These are phyloP conservation scores for Dyspetes luteomarginatus DNA, from an alignment of 2,888 invertebrate species.

Conservation along the genomic window DNA sequence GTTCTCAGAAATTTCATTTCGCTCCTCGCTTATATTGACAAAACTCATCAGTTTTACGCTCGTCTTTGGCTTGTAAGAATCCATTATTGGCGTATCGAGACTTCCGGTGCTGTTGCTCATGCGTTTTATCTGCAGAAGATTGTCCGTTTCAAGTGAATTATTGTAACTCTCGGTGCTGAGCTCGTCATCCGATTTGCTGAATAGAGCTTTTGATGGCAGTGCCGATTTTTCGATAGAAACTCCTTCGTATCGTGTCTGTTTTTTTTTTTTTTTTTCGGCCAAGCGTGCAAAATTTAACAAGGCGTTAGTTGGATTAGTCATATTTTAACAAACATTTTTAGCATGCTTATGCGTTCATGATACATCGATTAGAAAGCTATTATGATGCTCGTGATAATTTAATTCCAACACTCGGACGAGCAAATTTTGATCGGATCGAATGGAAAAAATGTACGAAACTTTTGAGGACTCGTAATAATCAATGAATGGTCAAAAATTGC, in stretches of 20 bases:
- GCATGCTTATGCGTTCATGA: conserved; percentile 46
- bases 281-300: conserved; percentile 62
- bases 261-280: too few species aligned
- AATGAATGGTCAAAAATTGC: too few species aligned
- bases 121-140: conserved; percentile 77
- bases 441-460: too few species aligned
- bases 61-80: conserved; percentile 69
- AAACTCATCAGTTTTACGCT: conserved; percentile 72
- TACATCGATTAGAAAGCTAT: neutral
- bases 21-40: conserved; percentile 70
- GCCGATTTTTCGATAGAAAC: conserved; percentile 70
- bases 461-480: neutral
- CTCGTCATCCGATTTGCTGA: conserved; percentile 82
- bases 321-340: conserved; percentile 19
- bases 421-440: neutral
- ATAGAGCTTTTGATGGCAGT: conserved; percentile 73
- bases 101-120: conserved; percentile 81
- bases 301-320: conserved; percentile 52
- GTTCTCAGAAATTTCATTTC: conserved; percentile 36
- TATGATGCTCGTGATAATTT: too few species aligned
- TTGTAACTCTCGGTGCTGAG: conserved; percentile 76
- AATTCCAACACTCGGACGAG: neutral
- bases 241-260: conserved; percentile 71
- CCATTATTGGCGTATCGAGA: conserved; percentile 72
- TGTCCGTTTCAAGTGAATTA: conserved; percentile 72